Conservation (phyloP, 2,888 invertebrate genomes). For the Caenorhabditis japonica region DNA sequence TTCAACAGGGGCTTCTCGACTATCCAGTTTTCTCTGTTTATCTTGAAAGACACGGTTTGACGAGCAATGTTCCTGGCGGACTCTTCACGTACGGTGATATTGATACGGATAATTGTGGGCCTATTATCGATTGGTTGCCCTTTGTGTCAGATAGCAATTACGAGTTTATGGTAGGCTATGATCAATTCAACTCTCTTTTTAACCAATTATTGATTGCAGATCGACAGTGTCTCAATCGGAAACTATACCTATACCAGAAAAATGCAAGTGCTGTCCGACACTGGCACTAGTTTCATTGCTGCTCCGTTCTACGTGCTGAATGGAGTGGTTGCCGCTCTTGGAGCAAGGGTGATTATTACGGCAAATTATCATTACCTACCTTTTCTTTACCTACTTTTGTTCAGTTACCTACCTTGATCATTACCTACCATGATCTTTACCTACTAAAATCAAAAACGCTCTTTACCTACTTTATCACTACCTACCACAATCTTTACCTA, state of each 20-base stretch:
- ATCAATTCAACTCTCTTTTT: background rate
- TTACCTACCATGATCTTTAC: no score
- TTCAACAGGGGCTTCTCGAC: conserved; percentile 81
- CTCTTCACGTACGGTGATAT: conserved; percentile 32
- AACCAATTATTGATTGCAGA: background rate
- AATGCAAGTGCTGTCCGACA: conserved; percentile 30
- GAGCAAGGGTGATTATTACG: conserved; percentile 20
- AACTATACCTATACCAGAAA: conserved; percentile 7
- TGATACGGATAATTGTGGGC: conserved; percentile 27
- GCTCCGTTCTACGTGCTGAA: conserved; percentile 25
- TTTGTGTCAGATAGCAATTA: conserved; percentile 21
- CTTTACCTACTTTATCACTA: no score
- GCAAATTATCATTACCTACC: no score
- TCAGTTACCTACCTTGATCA: no score
- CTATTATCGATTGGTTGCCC: conserved; percentile 28
- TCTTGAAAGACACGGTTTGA: conserved; percentile 17
- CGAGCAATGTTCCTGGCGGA: conserved; percentile 24
- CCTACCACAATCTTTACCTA: no score
- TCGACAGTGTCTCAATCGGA: conserved; percentile 15
- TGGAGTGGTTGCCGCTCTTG: conserved; percentile 10
- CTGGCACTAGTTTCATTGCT: conserved; percentile 22
- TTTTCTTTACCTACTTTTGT: no score
- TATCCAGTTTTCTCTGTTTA: conserved; percentile 34
- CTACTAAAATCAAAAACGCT: no score
- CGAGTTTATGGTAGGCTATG: conserved; percentile 19